Evolutionary conservation across 2,888 invertebrate species (phyloP), one percentile per base, ranked within the genome.

Genomic region (Acanthoscelides obtectus): DNA sequence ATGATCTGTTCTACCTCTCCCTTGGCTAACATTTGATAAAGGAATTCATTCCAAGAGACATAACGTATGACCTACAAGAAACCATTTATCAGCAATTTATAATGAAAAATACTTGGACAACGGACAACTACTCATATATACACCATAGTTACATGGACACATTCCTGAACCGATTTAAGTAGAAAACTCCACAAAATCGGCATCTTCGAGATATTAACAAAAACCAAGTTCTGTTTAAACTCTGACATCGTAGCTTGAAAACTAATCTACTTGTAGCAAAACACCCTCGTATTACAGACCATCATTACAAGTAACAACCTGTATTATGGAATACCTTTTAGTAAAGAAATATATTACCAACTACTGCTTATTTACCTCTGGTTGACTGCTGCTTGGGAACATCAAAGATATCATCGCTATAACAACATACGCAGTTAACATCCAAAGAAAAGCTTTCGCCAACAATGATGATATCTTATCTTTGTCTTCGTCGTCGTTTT

Each of bases 1-100:
- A 95, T 90, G 12, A 96, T 86, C 85, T 95, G 93, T 79, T 95
- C 93, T 0, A 98, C 98, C 87, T 98, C 98, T 19, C 98, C 98
- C 82, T 94, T 95, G 0, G 94, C 92, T 71, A 99, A 86, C 94
- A 99, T 95, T 74, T 96, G 93, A 85, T 97, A 93, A 0, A 97
- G 91, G 87, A 99, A 99, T 86, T 98, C 98, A 86, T 97, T 96
- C 98, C 98, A 99, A 0, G 96, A 95, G 0, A 97, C 93, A 83
- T 93, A 94, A 27, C 93, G 87, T n/a, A 91, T 87, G 22, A 90
- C 82, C 90, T 90, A 84, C 6, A 86, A 75, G 75, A 45, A n/a
- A n/a, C n/a, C n/a, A n/a, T n/a, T n/a, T n/a, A n/a, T n/a, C n/a
- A n/a, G n/a, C n/a, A n/a, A n/a, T n/a, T n/a, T n/a, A n/a, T n/a